Base-by-base conservation (phyloP, 2,888 invertebrate species). In the Zeuzera pyrina region DNA sequence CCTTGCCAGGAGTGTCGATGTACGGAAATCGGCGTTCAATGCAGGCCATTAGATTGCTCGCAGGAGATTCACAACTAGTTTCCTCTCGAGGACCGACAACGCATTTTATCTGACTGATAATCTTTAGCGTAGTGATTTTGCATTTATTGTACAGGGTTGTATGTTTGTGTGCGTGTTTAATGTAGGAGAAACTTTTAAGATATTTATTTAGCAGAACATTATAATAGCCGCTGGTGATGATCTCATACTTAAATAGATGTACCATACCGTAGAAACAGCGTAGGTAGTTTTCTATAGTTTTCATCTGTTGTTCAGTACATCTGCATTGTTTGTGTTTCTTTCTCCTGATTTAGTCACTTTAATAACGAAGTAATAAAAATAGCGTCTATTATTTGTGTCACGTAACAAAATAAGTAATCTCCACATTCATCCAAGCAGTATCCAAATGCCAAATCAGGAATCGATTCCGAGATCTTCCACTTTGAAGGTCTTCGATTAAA, bases 1-100 rank as follows among this genome's bases (percentile, higher is more conserved):
- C 88, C 91, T 8, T 95, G 95, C 68, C 86, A 90, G 45, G 91
- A 92, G 70, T 95, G 95, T 69, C 90, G 90, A 72, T 95, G 95
- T 73, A 93, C 94, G 23, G 92, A 93, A 60, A 74, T 91, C 39
- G 95, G 95, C 28, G 95, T 95, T 35, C 91, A 93, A 60, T 95
- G 95, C 68, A 86, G 86, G 46, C 85, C 88, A 43, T 74, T 90
- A 41, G 73, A 77, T 48, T 91, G 91, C 67, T 68, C 51, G n/a
- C n/a, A 25, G 12, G 3, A 5, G 13, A 25, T 2, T 19, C 8
- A 19, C 6, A 19, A 7, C 8, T 7, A 7, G 19, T 1, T 19
- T n/a, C n/a, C n/a, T n/a, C 19, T 8, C 19, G 5, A 19, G 8
- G 8, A 5, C 8, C 19, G 19, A 5, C 8, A 7, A 19, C 8